These are phyloP conservation scores for Leptinotarsa texana DNA, from an alignment of 1,140 invertebrate species.

Conservation along the genomic window DNA sequence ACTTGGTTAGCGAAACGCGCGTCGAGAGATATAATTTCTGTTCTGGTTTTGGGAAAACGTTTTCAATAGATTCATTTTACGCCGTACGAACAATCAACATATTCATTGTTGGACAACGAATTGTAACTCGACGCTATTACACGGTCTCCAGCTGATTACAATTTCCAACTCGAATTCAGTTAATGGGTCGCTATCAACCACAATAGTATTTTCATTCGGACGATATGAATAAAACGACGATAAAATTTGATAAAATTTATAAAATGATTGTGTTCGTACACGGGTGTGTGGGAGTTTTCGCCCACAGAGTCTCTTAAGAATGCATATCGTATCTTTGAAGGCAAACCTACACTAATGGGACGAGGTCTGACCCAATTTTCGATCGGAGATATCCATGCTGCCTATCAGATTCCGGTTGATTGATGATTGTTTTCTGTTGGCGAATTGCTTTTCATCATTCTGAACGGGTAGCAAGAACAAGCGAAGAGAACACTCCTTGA, in stretches of 20 bases:
- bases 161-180: not conserved
- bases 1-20: too few species aligned
- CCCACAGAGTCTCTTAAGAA: not conserved
- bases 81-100: too few species aligned
- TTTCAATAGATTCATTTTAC: too few species aligned
- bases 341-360: slow-evolving; percentile 16
- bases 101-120: too few species aligned
- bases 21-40: too few species aligned
- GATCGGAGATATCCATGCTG: not conserved
- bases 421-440: not conserved
- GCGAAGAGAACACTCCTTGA: not conserved
- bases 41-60: too few species aligned
- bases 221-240: slow-evolving; percentile 5
- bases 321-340: slow-evolving; percentile 2
- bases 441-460: not conserved
- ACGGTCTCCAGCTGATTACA: not conserved
- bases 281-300: not conserved
- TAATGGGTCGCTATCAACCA: not conserved
- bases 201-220: not conserved
- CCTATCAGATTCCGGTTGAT: not conserved
- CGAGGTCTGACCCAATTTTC: slow-evolving; percentile 18
- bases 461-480: not conserved
- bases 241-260: slow-evolving; percentile 9
- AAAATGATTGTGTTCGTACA: slow-evolving; percentile 2
- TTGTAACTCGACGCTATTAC: too few species aligned